Percentiles rank a stretch among this genome's conserved stretches.
Evolutionary conservation across 2,888 invertebrate species (phyloP).

Genomic region (Patella pellucida): DNA sequence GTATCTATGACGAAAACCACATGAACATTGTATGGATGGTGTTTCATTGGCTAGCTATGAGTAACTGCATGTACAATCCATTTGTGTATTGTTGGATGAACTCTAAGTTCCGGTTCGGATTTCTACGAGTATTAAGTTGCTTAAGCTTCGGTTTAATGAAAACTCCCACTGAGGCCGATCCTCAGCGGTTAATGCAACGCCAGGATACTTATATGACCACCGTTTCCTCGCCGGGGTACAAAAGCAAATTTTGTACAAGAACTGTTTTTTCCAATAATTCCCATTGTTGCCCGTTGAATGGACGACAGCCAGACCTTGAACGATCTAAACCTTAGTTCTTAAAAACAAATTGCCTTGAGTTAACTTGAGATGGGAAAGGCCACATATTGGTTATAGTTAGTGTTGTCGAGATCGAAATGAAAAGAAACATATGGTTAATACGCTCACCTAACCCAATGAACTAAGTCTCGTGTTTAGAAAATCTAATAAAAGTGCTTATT

Average conservation of each 20-base stretch:
- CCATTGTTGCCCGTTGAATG: neutral
- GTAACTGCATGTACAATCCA: constrained; percentile 96
- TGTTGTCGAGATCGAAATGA: too few relatives aligned
- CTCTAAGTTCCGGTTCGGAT: constrained; percentile 76
- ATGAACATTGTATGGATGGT: constrained; percentile 57
- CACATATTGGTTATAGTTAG: too few relatives aligned
- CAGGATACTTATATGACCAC: constrained; percentile 41
- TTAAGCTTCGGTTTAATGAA: constrained; percentile 47
- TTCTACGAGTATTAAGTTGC: constrained; percentile 44
- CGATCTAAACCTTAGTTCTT: too few relatives aligned
- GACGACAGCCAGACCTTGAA: neutral
- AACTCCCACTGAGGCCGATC: constrained; percentile 37
- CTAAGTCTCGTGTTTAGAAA: too few relatives aligned
- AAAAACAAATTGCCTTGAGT: too few relatives aligned
- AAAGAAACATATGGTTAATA: too few relatives aligned
- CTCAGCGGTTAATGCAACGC: constrained; percentile 36
- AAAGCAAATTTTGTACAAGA: neutral
- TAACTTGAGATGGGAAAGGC: too few relatives aligned
- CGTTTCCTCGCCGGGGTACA: constrained; percentile 20
- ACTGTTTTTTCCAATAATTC: neutral
- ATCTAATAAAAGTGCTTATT: too few relatives aligned
- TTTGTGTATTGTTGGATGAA: constrained; percentile 98
- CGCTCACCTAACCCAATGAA: too few relatives aligned
- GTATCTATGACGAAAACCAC: constrained; percentile 46
- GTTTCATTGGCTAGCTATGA: constrained; percentile 89